Conservation (phyloP, 2,888 invertebrate species). For the Entomobrya proxima region DNA sequence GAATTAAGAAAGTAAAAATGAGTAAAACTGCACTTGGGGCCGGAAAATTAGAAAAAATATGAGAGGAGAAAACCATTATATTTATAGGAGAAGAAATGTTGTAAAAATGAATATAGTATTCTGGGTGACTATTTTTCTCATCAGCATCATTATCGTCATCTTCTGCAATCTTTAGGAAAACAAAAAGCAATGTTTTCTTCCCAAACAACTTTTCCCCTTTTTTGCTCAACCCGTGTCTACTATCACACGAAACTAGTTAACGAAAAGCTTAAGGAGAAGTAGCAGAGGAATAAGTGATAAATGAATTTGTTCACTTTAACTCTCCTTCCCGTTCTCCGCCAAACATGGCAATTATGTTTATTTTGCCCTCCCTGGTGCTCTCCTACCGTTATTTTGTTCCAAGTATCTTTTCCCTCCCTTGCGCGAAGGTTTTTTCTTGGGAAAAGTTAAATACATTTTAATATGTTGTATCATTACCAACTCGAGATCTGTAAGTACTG, state of each 20-base stretch:
- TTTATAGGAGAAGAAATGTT: background rate
- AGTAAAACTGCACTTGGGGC: background rate
- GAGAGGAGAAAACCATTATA: background rate
- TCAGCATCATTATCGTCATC: conserved; percentile 26
- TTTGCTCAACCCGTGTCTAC: background rate
- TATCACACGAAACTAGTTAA: background rate
- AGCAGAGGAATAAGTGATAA: background rate
- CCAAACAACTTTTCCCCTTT: conserved; percentile 15
- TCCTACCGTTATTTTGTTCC: background rate
- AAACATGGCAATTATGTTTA: conserved; percentile 9
- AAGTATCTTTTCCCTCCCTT: background rate
- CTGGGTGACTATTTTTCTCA: conserved; percentile 17
- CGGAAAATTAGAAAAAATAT: background rate
- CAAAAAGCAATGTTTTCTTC: background rate
- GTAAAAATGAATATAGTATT: conserved; percentile 32
- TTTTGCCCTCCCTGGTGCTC: background rate
- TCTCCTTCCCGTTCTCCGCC: background rate
- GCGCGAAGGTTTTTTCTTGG: no score
- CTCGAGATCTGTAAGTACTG: conserved; percentile 3
- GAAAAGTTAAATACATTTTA: conserved; percentile 8
- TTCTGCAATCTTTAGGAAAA: conserved; percentile 16
- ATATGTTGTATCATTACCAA: conserved; percentile 6
- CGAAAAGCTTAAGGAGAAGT: background rate
- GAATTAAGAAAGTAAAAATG: conserved; percentile 24
- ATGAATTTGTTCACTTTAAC: conserved; percentile 13